Evolutionary conservation across 2,797 vertebrate species (phyloP).

Genomic region (Stomatorhinus walkeri): DNA sequence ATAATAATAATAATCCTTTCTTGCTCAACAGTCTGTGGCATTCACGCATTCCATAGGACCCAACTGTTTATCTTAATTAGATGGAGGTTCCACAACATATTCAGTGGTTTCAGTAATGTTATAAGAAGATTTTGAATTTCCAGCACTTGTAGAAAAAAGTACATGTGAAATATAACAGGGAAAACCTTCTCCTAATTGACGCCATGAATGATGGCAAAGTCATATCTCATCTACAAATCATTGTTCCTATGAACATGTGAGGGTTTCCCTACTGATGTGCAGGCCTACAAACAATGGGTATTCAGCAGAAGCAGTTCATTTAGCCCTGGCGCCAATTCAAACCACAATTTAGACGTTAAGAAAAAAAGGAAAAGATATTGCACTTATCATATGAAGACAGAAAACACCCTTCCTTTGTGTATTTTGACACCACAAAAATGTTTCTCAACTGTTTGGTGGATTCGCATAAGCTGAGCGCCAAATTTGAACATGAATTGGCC

Average conservation of each 20-base stretch:
- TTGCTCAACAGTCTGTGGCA: not conserved
- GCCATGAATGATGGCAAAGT: not conserved
- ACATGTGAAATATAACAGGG: not conserved
- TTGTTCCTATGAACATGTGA: slow-evolving; percentile 19
- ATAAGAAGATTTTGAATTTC: not conserved
- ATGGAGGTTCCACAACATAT: not conserved
- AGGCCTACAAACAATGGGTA: not conserved
- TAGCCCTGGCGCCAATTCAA: not conserved
- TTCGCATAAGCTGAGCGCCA: not conserved
- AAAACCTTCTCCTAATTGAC: not conserved
- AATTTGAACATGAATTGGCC: not conserved
- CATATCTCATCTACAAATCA: not conserved
- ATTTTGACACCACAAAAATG: not conserved
- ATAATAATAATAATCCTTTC: not conserved
- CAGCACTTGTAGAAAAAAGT: not conserved
- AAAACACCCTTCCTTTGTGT: slow-evolving; percentile 23
- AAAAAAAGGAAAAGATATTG: slow-evolving; percentile 19
- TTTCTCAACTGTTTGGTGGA: slow-evolving; percentile 13
- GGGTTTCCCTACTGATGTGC: slow-evolving; percentile 16
- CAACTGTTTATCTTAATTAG: not conserved
- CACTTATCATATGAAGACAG: slow-evolving; percentile 20
- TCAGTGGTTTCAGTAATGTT: not conserved
- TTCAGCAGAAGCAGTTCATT: not conserved
- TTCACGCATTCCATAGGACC: not conserved
- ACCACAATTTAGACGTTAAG: slow-evolving; percentile 25